phyloP scores from a whole-genome alignment of 2,113 vertebrate species.

The Protobothrops flavoviridis region DNA sequence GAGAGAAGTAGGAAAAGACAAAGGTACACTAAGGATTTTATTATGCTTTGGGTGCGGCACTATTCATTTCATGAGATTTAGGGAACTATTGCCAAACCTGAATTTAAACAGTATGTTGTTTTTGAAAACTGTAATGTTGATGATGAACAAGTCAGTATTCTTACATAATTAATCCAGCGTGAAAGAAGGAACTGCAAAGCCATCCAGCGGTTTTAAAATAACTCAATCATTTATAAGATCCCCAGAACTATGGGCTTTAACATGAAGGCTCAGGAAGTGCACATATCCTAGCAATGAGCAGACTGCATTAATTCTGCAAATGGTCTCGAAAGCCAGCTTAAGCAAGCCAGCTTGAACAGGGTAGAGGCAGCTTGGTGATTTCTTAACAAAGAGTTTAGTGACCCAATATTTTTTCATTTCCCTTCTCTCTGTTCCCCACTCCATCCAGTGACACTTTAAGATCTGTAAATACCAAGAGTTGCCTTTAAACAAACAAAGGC shows the following conservation, averaged over 20 bases:
- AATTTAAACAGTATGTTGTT: slow-evolving; percentile 87
- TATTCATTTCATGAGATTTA: slow-evolving; percentile 81
- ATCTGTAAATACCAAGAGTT: slow-evolving; percentile 15
- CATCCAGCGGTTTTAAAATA: slow-evolving; percentile 81
- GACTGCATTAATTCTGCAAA: slow-evolving; percentile 62
- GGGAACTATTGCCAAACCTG: slow-evolving; percentile 78
- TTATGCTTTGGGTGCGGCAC: slow-evolving; percentile 83
- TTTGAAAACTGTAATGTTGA: slow-evolving; percentile 80
- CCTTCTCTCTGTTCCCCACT: background rate
- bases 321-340: slow-evolving; percentile 45
- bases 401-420: background rate
- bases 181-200: slow-evolving; percentile 77
- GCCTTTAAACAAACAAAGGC: slow-evolving; percentile 18
- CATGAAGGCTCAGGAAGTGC: slow-evolving; percentile 71
- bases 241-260: slow-evolving; percentile 73
- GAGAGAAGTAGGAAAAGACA: slow-evolving; percentile 78
- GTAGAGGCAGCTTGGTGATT: slow-evolving; percentile 23
- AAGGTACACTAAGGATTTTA: slow-evolving; percentile 84
- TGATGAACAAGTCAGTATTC: slow-evolving; percentile 81
- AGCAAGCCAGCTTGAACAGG: background rate
- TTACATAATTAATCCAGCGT: slow-evolving; percentile 84
- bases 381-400: slow-evolving; percentile 15
- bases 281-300: slow-evolving; percentile 63
- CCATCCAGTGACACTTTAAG: background rate
- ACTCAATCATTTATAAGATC: slow-evolving; percentile 75